Percentiles rank a stretch among this genome's conserved stretches.
These are phyloP conservation scores for Phalera bucephala DNA, from an alignment of 2,888 invertebrate species.

Conservation along the genomic window DNA sequence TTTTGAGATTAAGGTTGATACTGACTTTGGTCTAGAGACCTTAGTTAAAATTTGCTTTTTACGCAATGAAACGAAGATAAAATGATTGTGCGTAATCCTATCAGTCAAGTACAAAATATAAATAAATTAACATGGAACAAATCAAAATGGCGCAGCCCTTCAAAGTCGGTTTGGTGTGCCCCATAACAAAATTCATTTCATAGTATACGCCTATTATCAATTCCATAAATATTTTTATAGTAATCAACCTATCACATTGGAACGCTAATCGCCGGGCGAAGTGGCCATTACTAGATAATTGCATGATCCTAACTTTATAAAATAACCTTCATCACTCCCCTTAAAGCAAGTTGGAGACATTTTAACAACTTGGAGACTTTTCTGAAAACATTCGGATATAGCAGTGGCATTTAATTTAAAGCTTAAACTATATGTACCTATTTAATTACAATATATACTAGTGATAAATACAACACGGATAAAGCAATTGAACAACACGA, in stretches of 20 bases:
- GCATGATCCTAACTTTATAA: conserved; percentile 56
- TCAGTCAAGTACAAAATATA: conserved; percentile 3
- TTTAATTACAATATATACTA: no score
- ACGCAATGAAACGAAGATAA: no score
- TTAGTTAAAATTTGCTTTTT: no score
- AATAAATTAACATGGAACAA: conserved; percentile 4
- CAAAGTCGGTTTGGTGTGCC: conserved; percentile 26
- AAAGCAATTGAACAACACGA: no score
- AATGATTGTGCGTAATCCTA: no score
- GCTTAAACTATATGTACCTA: no score
- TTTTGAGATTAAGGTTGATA: no score
- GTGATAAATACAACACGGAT: no score
- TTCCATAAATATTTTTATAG: conserved; percentile 69
- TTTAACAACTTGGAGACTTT: conserved; percentile 13
- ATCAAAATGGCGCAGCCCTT: conserved; percentile 9
- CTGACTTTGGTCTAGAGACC: no score
- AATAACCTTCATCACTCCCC: conserved; percentile 57
- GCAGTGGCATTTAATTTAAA: no score
- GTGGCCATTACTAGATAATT: conserved; percentile 59
- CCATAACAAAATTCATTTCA: conserved; percentile 43
- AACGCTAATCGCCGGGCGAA: conserved; percentile 52
- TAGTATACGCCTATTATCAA: conserved; percentile 43
- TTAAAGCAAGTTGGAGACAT: conserved; percentile 24
- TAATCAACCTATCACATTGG: conserved; percentile 70
- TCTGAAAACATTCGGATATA: no score